Base-by-base conservation (phyloP, 2,113 vertebrate species). In the Nibea albiflora region DNA sequence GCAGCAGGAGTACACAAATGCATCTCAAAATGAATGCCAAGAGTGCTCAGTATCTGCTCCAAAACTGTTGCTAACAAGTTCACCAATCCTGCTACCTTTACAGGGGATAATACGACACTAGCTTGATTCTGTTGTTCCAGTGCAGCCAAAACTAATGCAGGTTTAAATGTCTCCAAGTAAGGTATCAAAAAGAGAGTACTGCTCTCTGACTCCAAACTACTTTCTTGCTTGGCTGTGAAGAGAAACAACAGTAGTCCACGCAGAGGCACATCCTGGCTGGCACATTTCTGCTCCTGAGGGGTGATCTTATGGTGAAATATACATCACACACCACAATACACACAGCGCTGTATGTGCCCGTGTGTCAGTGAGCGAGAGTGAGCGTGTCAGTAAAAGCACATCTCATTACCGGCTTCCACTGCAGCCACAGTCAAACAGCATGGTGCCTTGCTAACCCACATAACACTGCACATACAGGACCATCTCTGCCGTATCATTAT, bases 371-470 rank as follows among this genome's bases (percentile, higher is more conserved):
- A 65, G 84, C 39, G 71, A 47, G 65, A 28, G 47, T 39, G 60
- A 60, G 49, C 65, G 64, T 75, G 72, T 63, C 75, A 44, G 78
- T 58, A 44, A 80, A 78, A 80, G 54, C 73, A 56, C 80, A 56
- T 66, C 85, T 89, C 87, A 88, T 88, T 86, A 89, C 78, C 10
- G 78, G 49, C 69, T 80, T 78, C 78, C 65, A 62, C 85, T 84
- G 85, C 78, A 85, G 76, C 70, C 70, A 44, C 61, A 81, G 56
- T 78, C 57, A 66, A 68, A 83, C 84, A 83, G 81, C 81, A 81
- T 49, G 82, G 80, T 77, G 87, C 74, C 64, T 35, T 9, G 46
- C 76, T 44, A 77, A 65, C 76, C 73, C 79, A 76, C 81, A 85
- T 68, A 85, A 69, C 61, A 14, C 15, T 17, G 35, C 74, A 69